Evolutionary conservation across 2,888 invertebrate genomes (phyloP), one percentile per base, ranked within the genome.

Genomic region (Anticlea derivata): DNA sequence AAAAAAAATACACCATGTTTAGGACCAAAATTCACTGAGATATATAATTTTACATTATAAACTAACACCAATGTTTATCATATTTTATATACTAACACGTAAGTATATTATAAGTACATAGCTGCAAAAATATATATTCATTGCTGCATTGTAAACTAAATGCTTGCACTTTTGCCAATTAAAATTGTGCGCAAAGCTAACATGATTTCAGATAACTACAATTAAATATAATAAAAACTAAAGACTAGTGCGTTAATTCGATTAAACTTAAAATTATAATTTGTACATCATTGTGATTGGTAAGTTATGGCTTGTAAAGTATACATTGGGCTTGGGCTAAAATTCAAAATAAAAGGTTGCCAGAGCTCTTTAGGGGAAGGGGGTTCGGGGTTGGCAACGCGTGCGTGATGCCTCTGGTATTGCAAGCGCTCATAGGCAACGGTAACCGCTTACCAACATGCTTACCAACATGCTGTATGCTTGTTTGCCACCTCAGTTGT

Each of bases 181-280:
- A 43, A 55, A 49, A 56, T 55, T 60, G 58, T 60, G 60, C 60
- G 60, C 46, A 51, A 56, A 55, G 41, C 22, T 48, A 48, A 49
- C 61, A 58, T 64, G 60, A 62, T 64, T 47, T 51, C 11, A 55
- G 50, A 50, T 13, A 40, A 56, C 48, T 56, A 52, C 39, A 52
- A 43, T 22, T 47, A 65, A 59, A 61, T 58, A 60, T 50, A 65
- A 54, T 65, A 68, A 69, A 48, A 69, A 60, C 49, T 67, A 65
- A n/a, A 75, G 75, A 75, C 75, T 75, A 75, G 60, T 60, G 63
- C 66, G 62, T 55, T 73, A 66, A 65, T 56, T 23, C 62, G 61
- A 70, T 60, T 58, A 60, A 53, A 55, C 61, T 64, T 62, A 65
- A 61, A 40, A 59, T 35, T 46, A 66, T 73, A 74, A 49, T 74